These are phyloP conservation scores for Drosophila ustulata DNA, from an alignment of 2,888 invertebrate genomes.

Conservation along the genomic window DNA sequence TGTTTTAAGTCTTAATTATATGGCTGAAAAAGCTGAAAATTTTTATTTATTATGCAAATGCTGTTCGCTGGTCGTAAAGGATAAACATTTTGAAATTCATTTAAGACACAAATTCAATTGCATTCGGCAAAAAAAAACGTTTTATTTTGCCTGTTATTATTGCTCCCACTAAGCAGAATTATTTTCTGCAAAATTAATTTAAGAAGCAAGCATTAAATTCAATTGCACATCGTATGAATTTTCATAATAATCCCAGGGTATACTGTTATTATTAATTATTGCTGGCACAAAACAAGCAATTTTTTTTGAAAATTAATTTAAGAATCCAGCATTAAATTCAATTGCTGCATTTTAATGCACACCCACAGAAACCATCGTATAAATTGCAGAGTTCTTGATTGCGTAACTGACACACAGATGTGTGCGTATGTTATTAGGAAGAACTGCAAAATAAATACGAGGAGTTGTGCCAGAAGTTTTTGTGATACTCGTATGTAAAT, in stretches of 20 bases:
- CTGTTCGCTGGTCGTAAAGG: background rate
- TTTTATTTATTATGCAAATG: slow-evolving; percentile 6
- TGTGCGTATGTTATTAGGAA: slow-evolving; percentile 40
- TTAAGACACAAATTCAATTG: background rate
- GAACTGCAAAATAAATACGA: slow-evolving; percentile 62
- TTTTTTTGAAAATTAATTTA: background rate
- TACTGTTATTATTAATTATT: too few species aligned
- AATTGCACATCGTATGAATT: background rate
- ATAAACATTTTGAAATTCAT: background rate
- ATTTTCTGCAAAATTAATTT: background rate
- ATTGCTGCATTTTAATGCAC: too few species aligned
- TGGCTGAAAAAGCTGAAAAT: slow-evolving; percentile 1
- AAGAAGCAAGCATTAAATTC: background rate
- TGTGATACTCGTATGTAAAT: slow-evolving; percentile 50
- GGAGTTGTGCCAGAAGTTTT: slow-evolving; percentile 12
- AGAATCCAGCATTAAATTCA: background rate
- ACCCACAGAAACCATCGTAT: background rate
- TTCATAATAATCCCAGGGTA: too few species aligned
- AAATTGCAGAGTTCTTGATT: background rate
- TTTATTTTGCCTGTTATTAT: background rate
- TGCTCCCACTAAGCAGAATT: too few species aligned
- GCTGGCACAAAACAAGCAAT: too few species aligned
- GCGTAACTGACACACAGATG: slow-evolving; percentile 26
- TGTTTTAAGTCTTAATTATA: background rate
- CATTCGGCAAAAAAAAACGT: background rate